Evolutionary conservation across 1,140 invertebrate genomes (phyloP).

Genomic region (Drosophila kohkoa): DNA sequence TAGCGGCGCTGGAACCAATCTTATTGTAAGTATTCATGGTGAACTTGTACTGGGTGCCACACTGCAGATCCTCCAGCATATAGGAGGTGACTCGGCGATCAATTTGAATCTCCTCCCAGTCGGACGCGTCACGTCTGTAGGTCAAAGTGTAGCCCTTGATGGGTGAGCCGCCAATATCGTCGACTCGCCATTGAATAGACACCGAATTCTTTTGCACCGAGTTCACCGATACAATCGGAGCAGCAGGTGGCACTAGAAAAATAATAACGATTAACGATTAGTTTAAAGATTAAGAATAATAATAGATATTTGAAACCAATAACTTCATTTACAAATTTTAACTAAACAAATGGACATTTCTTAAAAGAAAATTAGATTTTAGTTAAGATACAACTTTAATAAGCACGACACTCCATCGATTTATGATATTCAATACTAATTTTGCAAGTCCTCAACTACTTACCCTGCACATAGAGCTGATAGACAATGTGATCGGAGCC

Average conservation of each 20-base stretch:
- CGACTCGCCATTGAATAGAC: slow-evolving; percentile 89
- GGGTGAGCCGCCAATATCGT: slow-evolving; percentile 88
- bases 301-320: too few relatives aligned
- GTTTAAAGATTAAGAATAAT: too few relatives aligned
- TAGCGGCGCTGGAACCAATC: slow-evolving; percentile 89
- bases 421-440: too few relatives aligned
- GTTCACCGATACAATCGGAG: slow-evolving; percentile 88
- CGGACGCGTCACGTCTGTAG: slow-evolving; percentile 87
- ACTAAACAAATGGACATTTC: background rate
- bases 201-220: slow-evolving; percentile 89
- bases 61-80: slow-evolving; percentile 88
- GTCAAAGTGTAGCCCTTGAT: slow-evolving; percentile 88
- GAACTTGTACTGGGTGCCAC: slow-evolving; percentile 90
- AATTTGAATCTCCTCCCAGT: slow-evolving; percentile 88
- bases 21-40: slow-evolving; percentile 89
- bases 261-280: background rate
- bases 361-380: background rate
- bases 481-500: slow-evolving; percentile 88
- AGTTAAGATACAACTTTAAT: too few relatives aligned
- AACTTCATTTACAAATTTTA: too few relatives aligned
- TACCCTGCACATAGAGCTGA: slow-evolving; percentile 87
- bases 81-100: slow-evolving; percentile 87
- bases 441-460: background rate
- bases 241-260: slow-evolving; percentile 87
- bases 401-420: too few relatives aligned